Percentiles rank a stretch among this genome's conserved stretches.
Conservation (phyloP, 2,888 invertebrate species). For the Reticulitermes lucifugus region DNA sequence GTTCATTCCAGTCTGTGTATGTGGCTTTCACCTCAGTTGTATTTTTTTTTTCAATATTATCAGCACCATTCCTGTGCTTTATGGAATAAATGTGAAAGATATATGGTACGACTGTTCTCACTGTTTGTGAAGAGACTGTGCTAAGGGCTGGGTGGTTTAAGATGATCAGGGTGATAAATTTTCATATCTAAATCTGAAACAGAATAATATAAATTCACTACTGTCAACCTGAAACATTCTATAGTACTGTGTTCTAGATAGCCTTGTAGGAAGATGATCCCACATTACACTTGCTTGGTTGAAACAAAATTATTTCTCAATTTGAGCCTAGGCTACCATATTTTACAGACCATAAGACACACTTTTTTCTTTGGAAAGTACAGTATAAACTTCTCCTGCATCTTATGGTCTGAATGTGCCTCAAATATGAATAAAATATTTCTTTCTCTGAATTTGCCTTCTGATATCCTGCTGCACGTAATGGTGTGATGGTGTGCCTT, state of each 20-base stretch:
- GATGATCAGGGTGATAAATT: neutral
- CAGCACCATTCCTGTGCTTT: conserved; percentile 9
- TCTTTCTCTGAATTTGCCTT: too few relatives aligned
- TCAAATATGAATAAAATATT: too few relatives aligned
- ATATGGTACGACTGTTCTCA: neutral
- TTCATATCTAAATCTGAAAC: neutral
- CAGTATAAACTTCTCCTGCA: too few relatives aligned
- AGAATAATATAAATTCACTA: neutral
- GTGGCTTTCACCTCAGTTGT: conserved; percentile 17
- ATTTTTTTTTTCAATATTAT: neutral
- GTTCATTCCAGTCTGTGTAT: conserved; percentile 20
- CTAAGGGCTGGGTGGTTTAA: neutral
- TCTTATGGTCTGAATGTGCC: too few relatives aligned
- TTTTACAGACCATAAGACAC: too few relatives aligned
- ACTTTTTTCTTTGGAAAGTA: too few relatives aligned
- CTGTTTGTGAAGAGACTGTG: neutral
- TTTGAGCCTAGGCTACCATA: neutral
- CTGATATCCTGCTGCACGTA: too few relatives aligned
- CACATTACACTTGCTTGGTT: neutral
- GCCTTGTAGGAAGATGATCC: neutral
- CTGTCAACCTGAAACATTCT: neutral
- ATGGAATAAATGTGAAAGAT: neutral
- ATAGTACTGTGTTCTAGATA: neutral
- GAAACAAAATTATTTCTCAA: neutral
- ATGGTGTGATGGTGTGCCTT: too few relatives aligned